Base-by-base conservation (phyloP, 2,113 vertebrate species). In the Zeus faber region DNA sequence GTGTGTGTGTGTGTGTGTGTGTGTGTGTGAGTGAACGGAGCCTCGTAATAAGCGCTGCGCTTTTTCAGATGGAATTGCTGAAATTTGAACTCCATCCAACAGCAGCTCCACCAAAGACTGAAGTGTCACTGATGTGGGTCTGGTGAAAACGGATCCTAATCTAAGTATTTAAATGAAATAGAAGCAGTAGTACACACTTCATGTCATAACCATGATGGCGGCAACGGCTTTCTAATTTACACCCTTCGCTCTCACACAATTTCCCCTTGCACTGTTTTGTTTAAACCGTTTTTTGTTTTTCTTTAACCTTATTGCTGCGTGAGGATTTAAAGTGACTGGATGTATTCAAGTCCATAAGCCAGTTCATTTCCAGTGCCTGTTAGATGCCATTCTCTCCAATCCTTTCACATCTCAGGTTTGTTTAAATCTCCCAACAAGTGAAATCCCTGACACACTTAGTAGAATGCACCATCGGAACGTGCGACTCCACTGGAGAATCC, bases 31-130 rank as follows among this genome's bases (percentile, higher is more conserved):
- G 76, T 72, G 77, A 79, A 85, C 79, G 76, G 76, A 85, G 78
- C 75, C 64, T 67, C 75, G 72, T 82, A 80, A 83, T 83, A 80
- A 81, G 85, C 37, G 45, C 74, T 64, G 70, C 71, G 66, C 76
- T 75, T 76, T 82, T 67, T 70, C 69, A 77, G 72, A 75, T 72
- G 79, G 80, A 60, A 74, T 80, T 72, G 77, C 76, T 72, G 62
- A 74, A 80, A 77, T 65, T 77, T 54, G 66, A n/a, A 76, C 67
- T 81, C 72, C 67, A 78, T 69, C 59, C 47, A n/a, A 47, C 79
- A 79, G 69, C 75, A 64, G 57, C 73, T 84, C 72, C 58, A 77
- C 81, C 83, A 86, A 89, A 87, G 75, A 80, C 7, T 35, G 60
- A 40, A n/a, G 52, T 52, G 44, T n/a, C n/a, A 69, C 68, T 47